phyloP scores from a whole-genome alignment of 2,113 vertebrate species.

The zebrafish (Danio rerio) region DNA sequence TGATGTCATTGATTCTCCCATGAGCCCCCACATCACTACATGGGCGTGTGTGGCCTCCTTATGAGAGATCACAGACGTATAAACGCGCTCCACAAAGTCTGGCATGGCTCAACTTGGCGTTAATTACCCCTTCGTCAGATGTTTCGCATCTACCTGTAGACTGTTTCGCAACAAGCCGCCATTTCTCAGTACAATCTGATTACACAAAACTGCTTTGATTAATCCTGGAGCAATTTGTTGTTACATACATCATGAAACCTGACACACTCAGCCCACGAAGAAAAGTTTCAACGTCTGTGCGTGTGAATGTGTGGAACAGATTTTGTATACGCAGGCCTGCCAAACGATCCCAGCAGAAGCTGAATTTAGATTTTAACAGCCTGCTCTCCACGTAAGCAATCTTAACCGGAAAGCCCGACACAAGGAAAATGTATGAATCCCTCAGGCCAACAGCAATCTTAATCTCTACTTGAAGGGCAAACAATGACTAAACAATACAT shows the following conservation, averaged over 20 bases:
- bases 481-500: constrained; percentile 16
- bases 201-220: constrained; percentile 31
- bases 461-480: constrained; percentile 12
- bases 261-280: constrained; percentile 16
- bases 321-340: not conserved
- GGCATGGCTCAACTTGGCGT: not conserved
- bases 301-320: constrained; percentile 25
- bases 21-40: not conserved
- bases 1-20: constrained; percentile 50
- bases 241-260: constrained; percentile 15
- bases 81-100: constrained; percentile 27
- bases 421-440: not conserved
- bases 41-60: constrained; percentile 32
- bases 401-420: constrained; percentile 8
- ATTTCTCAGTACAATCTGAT: constrained; percentile 21
- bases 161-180: not conserved
- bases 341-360: constrained; percentile 15
- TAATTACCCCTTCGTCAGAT: not conserved
- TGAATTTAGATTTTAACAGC: constrained; percentile 40
- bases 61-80: constrained; percentile 41
- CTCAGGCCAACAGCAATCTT: not conserved
- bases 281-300: constrained; percentile 2
- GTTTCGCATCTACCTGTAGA: constrained; percentile 34
- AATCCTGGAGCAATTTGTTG: constrained; percentile 6
- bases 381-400: constrained; percentile 17